phyloP scores from a whole-genome alignment of 2,113 vertebrate species.

The Dasypus novemcinctus region DNA sequence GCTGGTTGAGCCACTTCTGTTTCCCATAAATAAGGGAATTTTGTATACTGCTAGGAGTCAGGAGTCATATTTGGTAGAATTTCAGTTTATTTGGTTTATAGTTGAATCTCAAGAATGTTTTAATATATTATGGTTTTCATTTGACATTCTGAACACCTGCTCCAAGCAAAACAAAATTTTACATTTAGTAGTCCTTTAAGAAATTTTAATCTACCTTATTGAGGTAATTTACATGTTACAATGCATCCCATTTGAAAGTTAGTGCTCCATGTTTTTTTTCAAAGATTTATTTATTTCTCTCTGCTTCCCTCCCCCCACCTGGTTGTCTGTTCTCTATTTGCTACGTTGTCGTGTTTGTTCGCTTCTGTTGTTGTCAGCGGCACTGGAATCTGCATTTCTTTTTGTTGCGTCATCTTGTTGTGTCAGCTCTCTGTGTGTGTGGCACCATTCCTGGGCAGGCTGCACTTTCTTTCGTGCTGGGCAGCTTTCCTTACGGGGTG shows the following conservation, averaged over 20 bases:
- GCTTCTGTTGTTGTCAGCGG: no score
- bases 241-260: background rate
- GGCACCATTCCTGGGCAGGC: no score
- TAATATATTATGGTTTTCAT: background rate
- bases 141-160: background rate
- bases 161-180: constrained; percentile 5
- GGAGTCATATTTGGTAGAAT: background rate
- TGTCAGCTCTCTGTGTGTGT: no score
- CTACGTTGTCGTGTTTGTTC: no score
- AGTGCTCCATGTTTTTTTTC: background rate
- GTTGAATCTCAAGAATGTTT: background rate
- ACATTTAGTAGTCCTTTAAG: background rate
- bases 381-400: no score
- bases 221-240: constrained; percentile 26
- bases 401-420: no score
- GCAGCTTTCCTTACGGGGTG: no score
- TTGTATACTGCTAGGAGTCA: background rate
- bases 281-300: no score
- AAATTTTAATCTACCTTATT: constrained; percentile 5
- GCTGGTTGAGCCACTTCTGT: no score
- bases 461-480: no score
- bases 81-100: background rate
- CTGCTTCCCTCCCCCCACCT: no score
- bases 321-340: no score
- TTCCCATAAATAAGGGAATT: constrained; percentile 14